phyloP scores from a whole-genome alignment of 2,888 invertebrate genomes.

The Nasonovia ribisnigri region DNA sequence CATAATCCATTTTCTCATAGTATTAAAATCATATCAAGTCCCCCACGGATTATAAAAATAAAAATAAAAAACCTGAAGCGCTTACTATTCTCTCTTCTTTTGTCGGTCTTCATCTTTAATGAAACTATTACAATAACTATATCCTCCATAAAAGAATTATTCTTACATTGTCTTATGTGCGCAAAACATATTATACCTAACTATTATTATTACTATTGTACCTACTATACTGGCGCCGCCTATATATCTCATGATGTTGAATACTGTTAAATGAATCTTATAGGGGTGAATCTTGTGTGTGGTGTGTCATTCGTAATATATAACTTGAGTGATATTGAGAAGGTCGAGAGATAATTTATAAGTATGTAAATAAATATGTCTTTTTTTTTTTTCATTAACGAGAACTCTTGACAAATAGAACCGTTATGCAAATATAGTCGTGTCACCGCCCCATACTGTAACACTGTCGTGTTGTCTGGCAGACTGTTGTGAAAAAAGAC shows the following conservation, averaged over 20 bases:
- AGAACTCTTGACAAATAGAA: constrained; percentile 47
- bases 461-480: constrained; percentile 1
- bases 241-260: neutral
- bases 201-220: neutral
- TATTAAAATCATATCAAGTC: constrained; percentile 4
- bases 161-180: constrained; percentile 17
- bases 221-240: neutral
- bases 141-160: constrained; percentile 12
- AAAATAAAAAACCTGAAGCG: neutral
- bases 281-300: neutral
- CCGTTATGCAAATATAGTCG: constrained; percentile 56
- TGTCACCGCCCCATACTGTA: constrained; percentile 27
- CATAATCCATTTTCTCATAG: constrained; percentile 17
- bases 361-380: constrained; percentile 12
- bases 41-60: constrained; percentile 4
- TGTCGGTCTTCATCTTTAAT: constrained; percentile 33
- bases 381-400: constrained; percentile 41
- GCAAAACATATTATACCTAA: neutral
- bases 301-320: neutral
- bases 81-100: neutral
- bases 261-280: constrained; percentile 33
- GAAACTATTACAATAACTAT: constrained; percentile 35
- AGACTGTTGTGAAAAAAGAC: constrained; percentile 37
- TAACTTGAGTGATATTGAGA: constrained; percentile 35
- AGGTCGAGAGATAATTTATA: constrained; percentile 43